A percentile compares a stretch with the other conserved stretches of the same genome.
Evolutionary conservation across 1,140 invertebrate species (phyloP).

Genomic region (Pogonomyrmex barbatus): DNA sequence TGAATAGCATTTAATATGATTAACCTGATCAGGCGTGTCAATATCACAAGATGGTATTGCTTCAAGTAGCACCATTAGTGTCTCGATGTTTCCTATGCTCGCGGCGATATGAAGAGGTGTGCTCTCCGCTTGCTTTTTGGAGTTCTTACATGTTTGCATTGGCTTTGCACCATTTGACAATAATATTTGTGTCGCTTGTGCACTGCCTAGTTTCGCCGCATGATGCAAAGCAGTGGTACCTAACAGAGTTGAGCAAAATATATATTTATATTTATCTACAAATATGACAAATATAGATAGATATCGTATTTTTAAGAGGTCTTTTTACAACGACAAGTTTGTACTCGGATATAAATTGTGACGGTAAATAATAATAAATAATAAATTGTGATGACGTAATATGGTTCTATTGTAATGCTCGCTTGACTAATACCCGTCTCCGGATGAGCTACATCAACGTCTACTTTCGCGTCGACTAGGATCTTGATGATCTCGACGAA

Average conservation of each 20-base stretch:
- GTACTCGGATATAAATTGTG: background rate
- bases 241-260: background rate
- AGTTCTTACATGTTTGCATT: slow-evolving; percentile 41
- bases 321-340: background rate
- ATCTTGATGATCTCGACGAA: slow-evolving; percentile 54
- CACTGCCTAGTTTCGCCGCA: slow-evolving; percentile 55
- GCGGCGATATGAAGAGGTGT: slow-evolving; percentile 66
- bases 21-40: slow-evolving; percentile 60
- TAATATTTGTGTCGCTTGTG: slow-evolving; percentile 40
- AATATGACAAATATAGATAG: background rate
- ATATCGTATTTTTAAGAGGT: background rate
- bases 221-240: slow-evolving; percentile 60
- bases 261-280: background rate
- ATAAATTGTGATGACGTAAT: too few species aligned
- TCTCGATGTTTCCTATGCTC: slow-evolving; percentile 18
- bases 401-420: background rate
- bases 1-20: background rate
- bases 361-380: too few species aligned
- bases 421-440: slow-evolving; percentile 57
- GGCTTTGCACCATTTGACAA: slow-evolving; percentile 50
- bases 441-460: slow-evolving; percentile 15
- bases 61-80: slow-evolving; percentile 38
- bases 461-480: slow-evolving; percentile 39
- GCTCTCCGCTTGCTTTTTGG: slow-evolving; percentile 3
- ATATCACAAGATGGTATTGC: background rate